Evolutionary conservation across 1,140 invertebrate species (phyloP).

Genomic region (Zaprionus vittiger): DNA sequence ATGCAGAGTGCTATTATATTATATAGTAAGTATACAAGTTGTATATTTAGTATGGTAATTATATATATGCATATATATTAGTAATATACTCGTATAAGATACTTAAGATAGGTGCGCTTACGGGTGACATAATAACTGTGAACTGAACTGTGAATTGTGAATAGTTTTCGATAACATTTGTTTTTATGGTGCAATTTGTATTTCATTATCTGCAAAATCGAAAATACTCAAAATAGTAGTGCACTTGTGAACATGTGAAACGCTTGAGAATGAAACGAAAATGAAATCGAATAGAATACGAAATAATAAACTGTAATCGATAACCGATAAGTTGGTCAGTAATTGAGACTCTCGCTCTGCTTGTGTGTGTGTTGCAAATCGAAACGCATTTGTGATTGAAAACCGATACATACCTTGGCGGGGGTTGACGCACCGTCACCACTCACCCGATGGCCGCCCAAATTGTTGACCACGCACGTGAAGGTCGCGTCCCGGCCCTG

Average conservation of each 20-base stretch:
- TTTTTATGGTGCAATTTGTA: conserved; percentile 1
- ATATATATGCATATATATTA: conserved; percentile 36
- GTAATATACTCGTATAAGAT: conserved; percentile 34
- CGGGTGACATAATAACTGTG: conserved; percentile 41
- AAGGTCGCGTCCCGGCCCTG: conserved; percentile 94
- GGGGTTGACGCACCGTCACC: conserved; percentile 88
- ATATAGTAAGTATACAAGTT: conserved; percentile 25
- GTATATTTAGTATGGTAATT: conserved; percentile 31
- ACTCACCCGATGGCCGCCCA: conserved; percentile 97
- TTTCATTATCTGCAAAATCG: conserved; percentile 7
- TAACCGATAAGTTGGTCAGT: conserved; percentile 23
- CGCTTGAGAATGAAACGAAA: neutral
- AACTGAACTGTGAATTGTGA: conserved; percentile 4
- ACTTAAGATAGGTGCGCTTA: conserved; percentile 49
- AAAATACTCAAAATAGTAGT: conserved; percentile 57
- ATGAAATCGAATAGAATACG: conserved; percentile 2
- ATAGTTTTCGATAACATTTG: neutral
- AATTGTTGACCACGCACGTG: conserved; percentile 95
- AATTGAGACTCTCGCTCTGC: neutral
- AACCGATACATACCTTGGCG: conserved; percentile 91
- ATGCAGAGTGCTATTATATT: conserved; percentile 67
- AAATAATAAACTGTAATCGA: conserved; percentile 24
- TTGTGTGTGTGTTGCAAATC: conserved; percentile 11
- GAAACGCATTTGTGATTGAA: conserved; percentile 65
- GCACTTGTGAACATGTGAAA: conserved; percentile 47